Conservation (phyloP, 1,140 invertebrate genomes). For the Brachionus rubens region DNA sequence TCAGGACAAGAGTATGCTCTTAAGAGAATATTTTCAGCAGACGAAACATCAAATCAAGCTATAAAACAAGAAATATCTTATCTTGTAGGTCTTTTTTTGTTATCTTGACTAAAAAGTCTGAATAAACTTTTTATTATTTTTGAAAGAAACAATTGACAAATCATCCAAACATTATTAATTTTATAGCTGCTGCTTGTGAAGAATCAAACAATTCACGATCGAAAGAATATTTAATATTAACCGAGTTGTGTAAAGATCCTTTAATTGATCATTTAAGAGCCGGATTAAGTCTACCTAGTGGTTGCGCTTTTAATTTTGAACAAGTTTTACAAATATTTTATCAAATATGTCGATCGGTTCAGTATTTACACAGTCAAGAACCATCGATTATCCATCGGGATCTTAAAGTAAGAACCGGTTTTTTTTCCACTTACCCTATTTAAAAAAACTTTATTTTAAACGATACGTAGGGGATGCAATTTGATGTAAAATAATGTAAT, state of each 20-base stretch:
- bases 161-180: constrained; percentile 64
- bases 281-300: constrained; percentile 70
- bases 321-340: constrained; percentile 84
- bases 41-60: constrained; percentile 61
- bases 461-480: no score
- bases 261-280: constrained; percentile 60
- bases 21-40: constrained; percentile 62
- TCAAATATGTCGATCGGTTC: constrained; percentile 80
- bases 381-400: constrained; percentile 88
- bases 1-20: constrained; percentile 84
- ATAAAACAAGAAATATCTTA: constrained; percentile 63
- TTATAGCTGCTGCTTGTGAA: constrained; percentile 62
- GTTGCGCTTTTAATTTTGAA: constrained; percentile 68
- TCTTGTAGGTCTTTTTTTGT: constrained; percentile 59
- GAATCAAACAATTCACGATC: constrained; percentile 57
- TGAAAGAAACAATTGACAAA: constrained; percentile 64
- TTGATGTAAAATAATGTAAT: no score
- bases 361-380: constrained; percentile 84
- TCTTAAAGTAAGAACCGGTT: constrained; percentile 66
- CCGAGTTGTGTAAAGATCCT: constrained; percentile 62
- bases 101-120: no score
- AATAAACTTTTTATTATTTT: no score
- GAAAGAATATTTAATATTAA: constrained; percentile 63
- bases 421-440: no score
- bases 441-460: constrained; percentile 14